These are phyloP conservation scores for Diarsia mendica DNA, from an alignment of 2,888 invertebrate genomes.

Conservation along the genomic window DNA sequence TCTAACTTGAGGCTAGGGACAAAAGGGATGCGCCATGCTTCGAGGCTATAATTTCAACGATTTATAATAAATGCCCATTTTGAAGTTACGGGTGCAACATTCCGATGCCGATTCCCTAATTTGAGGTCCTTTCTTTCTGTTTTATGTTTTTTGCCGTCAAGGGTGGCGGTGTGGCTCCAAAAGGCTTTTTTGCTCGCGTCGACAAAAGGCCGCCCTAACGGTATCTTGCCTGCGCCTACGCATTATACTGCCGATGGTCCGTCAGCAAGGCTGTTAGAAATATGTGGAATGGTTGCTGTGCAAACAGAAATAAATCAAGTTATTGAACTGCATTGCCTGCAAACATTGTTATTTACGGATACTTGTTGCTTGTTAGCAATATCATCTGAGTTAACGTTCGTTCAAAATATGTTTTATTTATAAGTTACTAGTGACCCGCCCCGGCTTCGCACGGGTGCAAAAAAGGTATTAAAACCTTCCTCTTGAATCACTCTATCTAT, in stretches of 20 bases:
- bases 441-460: too few relatives aligned
- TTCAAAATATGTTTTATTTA: background rate
- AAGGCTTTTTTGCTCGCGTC: constrained; percentile 82
- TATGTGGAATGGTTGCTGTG: constrained; percentile 27
- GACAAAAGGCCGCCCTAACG: constrained; percentile 88
- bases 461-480: too few relatives aligned
- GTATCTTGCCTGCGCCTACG: constrained; percentile 76
- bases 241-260: constrained; percentile 64
- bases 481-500: too few relatives aligned
- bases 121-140: constrained; percentile 87
- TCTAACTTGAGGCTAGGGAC: constrained; percentile 62
- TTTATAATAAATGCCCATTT: constrained; percentile 77
- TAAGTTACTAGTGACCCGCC: too few relatives aligned
- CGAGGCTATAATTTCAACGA: constrained; percentile 76
- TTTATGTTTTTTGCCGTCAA: constrained; percentile 85
- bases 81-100: constrained; percentile 87
- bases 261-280: constrained; percentile 53
- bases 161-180: constrained; percentile 83
- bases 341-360: constrained; percentile 36
- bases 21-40: constrained; percentile 67
- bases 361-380: constrained; percentile 8
- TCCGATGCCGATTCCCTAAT: constrained; percentile 85
- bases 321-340: constrained; percentile 34
- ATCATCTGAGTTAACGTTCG: constrained; percentile 4
- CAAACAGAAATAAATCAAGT: constrained; percentile 55